Conservation (phyloP, 2,113 vertebrate species). For the Aphyosemion australe region DNA sequence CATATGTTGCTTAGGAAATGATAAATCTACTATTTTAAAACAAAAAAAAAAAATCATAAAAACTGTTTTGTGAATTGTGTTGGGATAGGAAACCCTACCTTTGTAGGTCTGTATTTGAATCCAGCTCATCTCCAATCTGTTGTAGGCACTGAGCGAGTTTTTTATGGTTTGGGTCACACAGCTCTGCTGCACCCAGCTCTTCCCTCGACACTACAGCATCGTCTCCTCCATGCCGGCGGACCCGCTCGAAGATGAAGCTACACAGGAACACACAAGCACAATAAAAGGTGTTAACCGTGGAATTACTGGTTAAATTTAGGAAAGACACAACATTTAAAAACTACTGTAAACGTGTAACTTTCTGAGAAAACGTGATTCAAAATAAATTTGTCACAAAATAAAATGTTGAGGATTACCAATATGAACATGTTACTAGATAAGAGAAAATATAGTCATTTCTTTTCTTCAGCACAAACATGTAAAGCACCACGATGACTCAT, state of each 20-base stretch:
- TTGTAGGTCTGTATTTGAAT: constrained; percentile 85
- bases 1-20: background rate
- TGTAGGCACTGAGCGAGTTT: constrained; percentile 84
- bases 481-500: background rate
- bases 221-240: constrained; percentile 53
- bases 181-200: constrained; percentile 68
- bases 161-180: constrained; percentile 81
- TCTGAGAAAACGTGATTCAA: no score
- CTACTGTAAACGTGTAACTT: no score
- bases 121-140: constrained; percentile 89
- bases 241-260: constrained; percentile 79
- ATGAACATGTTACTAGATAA: no score
- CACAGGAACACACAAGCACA: background rate
- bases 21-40: background rate
- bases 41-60: no score
- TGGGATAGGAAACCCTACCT: constrained; percentile 63
- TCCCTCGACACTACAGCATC: constrained; percentile 49
- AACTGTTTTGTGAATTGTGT: background rate
- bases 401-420: no score
- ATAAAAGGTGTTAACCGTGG: background rate
- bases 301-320: background rate
- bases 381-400: no score
- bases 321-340: no score
- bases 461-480: background rate
- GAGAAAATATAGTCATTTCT: background rate